These are phyloP conservation scores for Gymnobelideus leadbeateri DNA, from an alignment of 2,113 vertebrate species.

Conservation along the genomic window DNA sequence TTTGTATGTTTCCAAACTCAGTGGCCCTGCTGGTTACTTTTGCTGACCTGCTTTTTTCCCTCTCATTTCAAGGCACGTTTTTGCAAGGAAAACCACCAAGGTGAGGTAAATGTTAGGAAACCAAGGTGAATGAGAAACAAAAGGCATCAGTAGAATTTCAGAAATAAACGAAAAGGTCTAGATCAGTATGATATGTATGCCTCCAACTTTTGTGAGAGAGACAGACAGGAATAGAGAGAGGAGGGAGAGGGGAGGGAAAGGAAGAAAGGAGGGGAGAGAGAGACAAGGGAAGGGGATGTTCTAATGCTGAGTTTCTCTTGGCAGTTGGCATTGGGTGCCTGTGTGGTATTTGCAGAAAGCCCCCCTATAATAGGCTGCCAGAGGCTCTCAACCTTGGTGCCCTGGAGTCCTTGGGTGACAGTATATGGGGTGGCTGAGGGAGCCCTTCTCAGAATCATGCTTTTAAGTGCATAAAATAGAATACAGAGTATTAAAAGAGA, in stretches of 20 bases:
- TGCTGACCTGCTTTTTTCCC: too few relatives aligned
- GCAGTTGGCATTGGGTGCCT: too few relatives aligned
- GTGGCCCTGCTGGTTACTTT: too few relatives aligned
- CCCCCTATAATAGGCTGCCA: too few relatives aligned
- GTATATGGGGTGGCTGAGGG: neutral
- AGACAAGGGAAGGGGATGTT: neutral
- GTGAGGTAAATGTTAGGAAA: constrained; percentile 2
- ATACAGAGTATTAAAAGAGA: neutral
- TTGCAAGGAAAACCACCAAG: constrained; percentile 12
- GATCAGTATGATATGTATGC: neutral
- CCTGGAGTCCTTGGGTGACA: neutral
- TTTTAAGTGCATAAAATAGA: neutral
- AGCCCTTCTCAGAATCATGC: neutral
- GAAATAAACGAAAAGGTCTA: constrained; percentile 23
- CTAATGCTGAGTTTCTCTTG: too few relatives aligned
- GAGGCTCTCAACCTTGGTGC: neutral
- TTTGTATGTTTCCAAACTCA: neutral
- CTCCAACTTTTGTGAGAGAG: constrained; percentile 22
- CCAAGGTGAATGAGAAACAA: neutral
- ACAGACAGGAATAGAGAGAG: neutral
- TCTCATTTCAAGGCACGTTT: neutral
- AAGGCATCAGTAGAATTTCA: neutral
- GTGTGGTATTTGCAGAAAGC: too few relatives aligned
- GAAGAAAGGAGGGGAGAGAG: neutral
- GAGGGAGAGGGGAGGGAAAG: neutral